Evolutionary conservation across 1,140 invertebrate species (phyloP), one percentile per base, ranked within the genome.

Genomic region (Antheraea pernyi): DNA sequence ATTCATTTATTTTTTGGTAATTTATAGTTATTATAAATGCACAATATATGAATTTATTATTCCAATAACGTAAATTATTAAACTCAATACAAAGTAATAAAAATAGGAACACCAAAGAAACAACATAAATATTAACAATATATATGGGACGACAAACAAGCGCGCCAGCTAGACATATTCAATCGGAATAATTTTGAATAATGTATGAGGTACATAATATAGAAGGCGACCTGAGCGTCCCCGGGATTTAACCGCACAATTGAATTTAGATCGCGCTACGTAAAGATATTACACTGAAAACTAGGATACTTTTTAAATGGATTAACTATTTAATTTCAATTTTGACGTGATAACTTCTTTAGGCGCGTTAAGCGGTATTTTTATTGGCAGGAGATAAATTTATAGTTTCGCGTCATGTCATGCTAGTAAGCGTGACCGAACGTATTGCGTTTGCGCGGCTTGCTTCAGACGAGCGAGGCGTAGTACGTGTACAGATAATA

Each of bases 161-260:
- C 66, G 61, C 69, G 67, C 74, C 70, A 70, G 58, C 68, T 74
- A 70, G 48, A 53, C 62, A 61, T 63, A 77, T 74, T 77, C 67
- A 73, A 60, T 68, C 59, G 59, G 67, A 69, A 69, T 67, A 77
- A 72, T 71, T 78, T 77, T 80, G 82, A 78, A 83, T 83, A 77
- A 84, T 79, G 75, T 80, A 84, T 80, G 78, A 80, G 76, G 62
- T 70, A 74, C 68, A 75, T 75, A 77, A 80, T 72, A 53, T 53
- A 53, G 46, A 53, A 53, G 13, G 46, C 70, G 72, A 77, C 70
- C 71, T 16, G 37, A 22, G 63, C 62, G 59, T 58, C 59, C 71
- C 61, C 59, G 71, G 71, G 70, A 53, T 74, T 75, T 75, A 74
- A 71, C 76, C 72, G 69, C 70, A 68, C 76, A 83, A 83, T 81